Evolutionary conservation across 35 echinoderm and acorn worm genomes (phyloP).

Genomic region (Acanthaster planci): DNA sequence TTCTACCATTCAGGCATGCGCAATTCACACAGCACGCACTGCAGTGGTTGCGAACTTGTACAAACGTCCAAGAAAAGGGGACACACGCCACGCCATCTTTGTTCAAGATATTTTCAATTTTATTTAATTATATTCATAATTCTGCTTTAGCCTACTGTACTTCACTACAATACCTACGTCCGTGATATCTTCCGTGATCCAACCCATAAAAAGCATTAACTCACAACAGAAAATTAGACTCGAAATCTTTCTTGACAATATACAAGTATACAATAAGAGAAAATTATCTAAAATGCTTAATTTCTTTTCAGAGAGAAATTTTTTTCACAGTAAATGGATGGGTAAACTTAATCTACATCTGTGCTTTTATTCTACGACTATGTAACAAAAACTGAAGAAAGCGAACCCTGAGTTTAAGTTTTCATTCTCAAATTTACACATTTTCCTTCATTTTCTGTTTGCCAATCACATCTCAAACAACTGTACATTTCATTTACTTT

Average conservation of each 20-base stretch:
- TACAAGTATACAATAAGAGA: constrained; percentile 19
- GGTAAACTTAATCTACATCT: constrained; percentile 17
- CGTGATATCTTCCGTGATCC: neutral
- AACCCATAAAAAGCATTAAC: neutral
- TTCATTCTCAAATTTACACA: neutral
- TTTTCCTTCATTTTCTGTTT: neutral
- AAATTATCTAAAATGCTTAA: neutral
- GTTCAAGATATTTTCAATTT: constrained; percentile 12
- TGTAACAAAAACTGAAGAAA: constrained; percentile 9
- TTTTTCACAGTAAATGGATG: neutral
- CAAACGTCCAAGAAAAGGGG: too few relatives aligned
- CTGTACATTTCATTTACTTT: constrained; percentile 7
- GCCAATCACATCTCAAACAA: neutral
- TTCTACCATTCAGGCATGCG: too few relatives aligned
- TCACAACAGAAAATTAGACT: neutral
- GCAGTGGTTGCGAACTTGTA: too few relatives aligned
- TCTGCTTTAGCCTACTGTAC: neutral
- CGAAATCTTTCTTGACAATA: neutral
- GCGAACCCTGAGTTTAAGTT: neutral
- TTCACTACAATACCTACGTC: neutral
- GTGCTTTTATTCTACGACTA: constrained; percentile 6
- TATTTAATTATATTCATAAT: neutral
- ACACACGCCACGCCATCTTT: neutral
- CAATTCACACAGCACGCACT: too few relatives aligned
- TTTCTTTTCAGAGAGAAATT: neutral